Conservation (phyloP, 2,888 invertebrate species). For the Lysandra bellargus region DNA sequence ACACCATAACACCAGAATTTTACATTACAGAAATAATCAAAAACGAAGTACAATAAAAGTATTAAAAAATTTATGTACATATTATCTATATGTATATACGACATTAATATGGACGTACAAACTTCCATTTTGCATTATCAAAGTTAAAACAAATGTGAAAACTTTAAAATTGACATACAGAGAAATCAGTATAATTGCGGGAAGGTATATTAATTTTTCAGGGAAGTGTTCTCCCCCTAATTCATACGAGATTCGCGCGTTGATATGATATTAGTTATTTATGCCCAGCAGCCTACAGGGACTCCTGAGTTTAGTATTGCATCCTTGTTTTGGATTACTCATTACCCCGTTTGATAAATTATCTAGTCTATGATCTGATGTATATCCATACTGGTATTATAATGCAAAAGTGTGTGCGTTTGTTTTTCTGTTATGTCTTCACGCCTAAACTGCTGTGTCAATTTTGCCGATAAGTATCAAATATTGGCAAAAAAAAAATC, state of each 20-base stretch:
- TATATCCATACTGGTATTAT: too few species aligned
- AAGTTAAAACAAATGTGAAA: background rate
- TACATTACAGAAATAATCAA: background rate
- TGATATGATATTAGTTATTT: slow-evolving; percentile 25
- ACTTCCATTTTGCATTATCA: background rate
- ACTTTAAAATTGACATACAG: background rate
- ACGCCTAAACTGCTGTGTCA: too few species aligned
- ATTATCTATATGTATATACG: background rate
- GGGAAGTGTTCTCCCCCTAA: background rate
- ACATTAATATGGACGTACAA: background rate
- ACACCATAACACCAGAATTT: background rate
- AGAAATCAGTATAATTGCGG: slow-evolving; percentile 5
- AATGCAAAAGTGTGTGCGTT: too few species aligned
- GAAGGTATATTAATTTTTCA: slow-evolving; percentile 15
- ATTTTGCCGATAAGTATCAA: too few species aligned
- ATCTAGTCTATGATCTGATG: background rate
- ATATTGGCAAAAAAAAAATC: too few species aligned
- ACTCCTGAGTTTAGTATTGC: background rate
- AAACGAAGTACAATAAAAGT: background rate
- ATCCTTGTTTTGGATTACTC: background rate
- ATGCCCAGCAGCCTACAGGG: background rate
- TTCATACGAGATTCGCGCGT: slow-evolving; percentile 20
- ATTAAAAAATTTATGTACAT: background rate
- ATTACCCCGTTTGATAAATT: background rate
- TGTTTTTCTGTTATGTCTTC: too few species aligned